Percentiles rank a stretch among this genome's conserved stretches.
These are phyloP conservation scores for Tichodroma muraria DNA, from an alignment of 2,113 vertebrate species.

Conservation along the genomic window DNA sequence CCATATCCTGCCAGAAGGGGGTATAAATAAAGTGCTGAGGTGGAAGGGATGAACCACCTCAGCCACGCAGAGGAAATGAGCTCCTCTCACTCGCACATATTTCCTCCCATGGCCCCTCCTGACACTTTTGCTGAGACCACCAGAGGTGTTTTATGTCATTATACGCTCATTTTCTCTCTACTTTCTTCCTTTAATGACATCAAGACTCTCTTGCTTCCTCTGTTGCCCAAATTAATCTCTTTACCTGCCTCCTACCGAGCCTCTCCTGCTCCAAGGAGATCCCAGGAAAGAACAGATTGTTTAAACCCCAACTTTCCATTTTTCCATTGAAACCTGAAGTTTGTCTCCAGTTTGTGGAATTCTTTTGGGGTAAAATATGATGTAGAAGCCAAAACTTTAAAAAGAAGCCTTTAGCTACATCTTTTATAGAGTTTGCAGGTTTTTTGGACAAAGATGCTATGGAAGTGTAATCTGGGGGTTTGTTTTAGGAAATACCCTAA, in stretches of 20 bases:
- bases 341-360: not conserved
- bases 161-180: not conserved
- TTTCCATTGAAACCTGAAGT: not conserved
- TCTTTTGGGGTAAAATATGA: fast-evolving
- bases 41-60: not conserved
- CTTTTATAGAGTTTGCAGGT: not conserved
- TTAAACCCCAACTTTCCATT: not conserved
- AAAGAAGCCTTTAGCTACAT: not conserved
- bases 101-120: not conserved
- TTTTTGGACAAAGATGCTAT: not conserved
- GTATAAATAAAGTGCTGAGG: not conserved
- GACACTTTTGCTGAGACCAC: not conserved
- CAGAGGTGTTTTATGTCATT: not conserved
- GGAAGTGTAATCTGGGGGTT: not conserved
- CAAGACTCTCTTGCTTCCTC: not conserved
- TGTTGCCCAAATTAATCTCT: not conserved
- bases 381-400: not conserved
- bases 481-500: not conserved
- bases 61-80: not conserved
- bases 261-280: not conserved
- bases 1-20: not conserved
- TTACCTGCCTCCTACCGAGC: not conserved
- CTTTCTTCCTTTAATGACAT: not conserved
- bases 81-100: not conserved
- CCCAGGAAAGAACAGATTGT: not conserved